Base-by-base conservation (phyloP, 1,140 invertebrate species). In the Teleogryllus occipitalis region DNA sequence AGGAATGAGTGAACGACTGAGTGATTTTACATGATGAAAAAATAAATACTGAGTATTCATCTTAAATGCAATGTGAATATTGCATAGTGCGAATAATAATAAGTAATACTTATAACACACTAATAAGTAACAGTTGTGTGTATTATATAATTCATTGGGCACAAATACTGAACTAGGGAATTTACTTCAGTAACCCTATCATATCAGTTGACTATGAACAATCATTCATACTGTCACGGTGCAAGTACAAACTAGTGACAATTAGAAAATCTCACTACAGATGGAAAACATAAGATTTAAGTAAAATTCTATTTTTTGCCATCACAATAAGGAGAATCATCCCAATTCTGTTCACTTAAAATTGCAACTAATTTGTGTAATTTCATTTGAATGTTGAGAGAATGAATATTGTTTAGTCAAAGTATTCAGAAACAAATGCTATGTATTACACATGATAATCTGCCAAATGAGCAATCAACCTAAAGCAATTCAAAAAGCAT, bases 151-250 rank as follows among this genome's bases (percentile, higher is more conserved):
- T 65, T 65, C 18, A 65, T 65, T 65, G 54, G 54, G 54, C 54
- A 65, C 54, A 65, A 39, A 65, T 65, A 65, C 54, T 65, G 54
- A 65, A 65, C 10, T 65, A 18, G 54, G 54, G 54, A 14, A 65
- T 14, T 65, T 14, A 65, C 54, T 65, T 65, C 54, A 14, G 54
- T 65, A 65, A 65, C 54, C 54, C 10, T 65, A 14, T 18, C 54
- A 65, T 65, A 65, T 65, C 54, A 65, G 54, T 65, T 65, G 54
- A 65, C 54, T 65, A 65, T 65, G 54, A 65, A 65, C 54, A 65
- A 65, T 65, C 54, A 65, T 65, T 65, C 54, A 65, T 65, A 65
- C 54, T 65, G 54, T 65, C 54, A 65, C 54, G 18, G 54, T 65
- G 54, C 18, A 18, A 65, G 54, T 65, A 65, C 54, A 65, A 65